Base-by-base conservation (phyloP, 2,888 invertebrate genomes). In the Lomographa bimaculata region DNA sequence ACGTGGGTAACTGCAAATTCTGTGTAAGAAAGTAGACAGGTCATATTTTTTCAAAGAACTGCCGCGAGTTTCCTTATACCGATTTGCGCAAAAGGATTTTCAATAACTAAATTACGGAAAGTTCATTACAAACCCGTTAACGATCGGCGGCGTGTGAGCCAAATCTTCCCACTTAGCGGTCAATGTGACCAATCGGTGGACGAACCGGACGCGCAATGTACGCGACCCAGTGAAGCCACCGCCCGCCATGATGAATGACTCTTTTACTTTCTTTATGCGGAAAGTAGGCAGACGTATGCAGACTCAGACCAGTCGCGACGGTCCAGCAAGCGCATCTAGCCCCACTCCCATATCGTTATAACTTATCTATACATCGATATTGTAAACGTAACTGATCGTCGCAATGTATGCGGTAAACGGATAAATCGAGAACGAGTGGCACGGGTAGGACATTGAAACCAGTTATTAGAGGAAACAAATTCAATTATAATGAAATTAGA, bases 121-220 rank as follows among this genome's bases (percentile, higher is more conserved):
- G 41, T 60, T 63, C 51, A 57, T 64, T 59, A 55, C 57, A 59
- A 60, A 57, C 54, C 63, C 60, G 65, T 64, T 64, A 67, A 57
- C 48, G 60, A 57, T 54, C 54, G 56, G 57, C 61, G 51, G 53
- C 59, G 66, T 68, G 62, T 58, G 67, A 67, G 69, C 64, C 71
- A 60, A 75, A 77, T 76, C 72, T 79, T 73, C 67, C 79, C 73
- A 82, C 73, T 80, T 79, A 79, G 78, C 82, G 79, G 84, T 82
- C 81, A 76, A 80, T 74, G 86, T 83, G 71, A 81, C 82, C 85
- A 80, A 83, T 86, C 79, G 77, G 77, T 73, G 74, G 75, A 75
- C 69, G 72, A 79, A 79, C 84, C 86, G 86, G 83, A 82, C 81
- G 78, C 75, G 64, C 70, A 54, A 59, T 57, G 64, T 65, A 62